phyloP scores from a whole-genome alignment of 2,888 invertebrate species.

The Neoitamus cyanurus region DNA sequence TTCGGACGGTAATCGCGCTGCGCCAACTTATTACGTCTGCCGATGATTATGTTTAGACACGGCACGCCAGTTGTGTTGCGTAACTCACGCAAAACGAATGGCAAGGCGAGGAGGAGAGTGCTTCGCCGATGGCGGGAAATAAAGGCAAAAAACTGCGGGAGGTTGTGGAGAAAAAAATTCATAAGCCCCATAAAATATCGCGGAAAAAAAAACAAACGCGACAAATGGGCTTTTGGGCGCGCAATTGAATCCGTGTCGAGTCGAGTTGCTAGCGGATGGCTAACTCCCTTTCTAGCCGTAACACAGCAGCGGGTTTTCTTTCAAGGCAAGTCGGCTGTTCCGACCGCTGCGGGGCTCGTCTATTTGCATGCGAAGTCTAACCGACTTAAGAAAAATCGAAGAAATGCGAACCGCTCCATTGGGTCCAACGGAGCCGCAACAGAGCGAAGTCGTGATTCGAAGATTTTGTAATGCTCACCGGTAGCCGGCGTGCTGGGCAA shows the following conservation, averaged over 20 bases:
- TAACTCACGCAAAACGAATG: background rate
- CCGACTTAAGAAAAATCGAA: background rate
- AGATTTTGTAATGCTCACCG: background rate
- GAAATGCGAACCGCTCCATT: background rate
- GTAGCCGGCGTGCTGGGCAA: background rate
- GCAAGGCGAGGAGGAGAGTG: background rate
- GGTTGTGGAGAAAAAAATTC: background rate
- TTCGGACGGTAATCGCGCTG: background rate
- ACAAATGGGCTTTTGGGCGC: background rate
- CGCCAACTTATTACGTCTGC: background rate
- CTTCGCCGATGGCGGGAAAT: background rate
- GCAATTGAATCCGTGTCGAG: background rate
- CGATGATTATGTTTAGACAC: background rate
- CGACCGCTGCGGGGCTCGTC: background rate
- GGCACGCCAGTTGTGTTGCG: background rate
- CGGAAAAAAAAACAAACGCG: background rate
- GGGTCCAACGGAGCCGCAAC: background rate
- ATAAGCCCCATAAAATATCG: background rate
- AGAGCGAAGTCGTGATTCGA: background rate
- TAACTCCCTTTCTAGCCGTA: background rate
- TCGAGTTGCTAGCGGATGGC: too few species aligned
- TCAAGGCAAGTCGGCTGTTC: background rate
- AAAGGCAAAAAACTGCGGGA: background rate
- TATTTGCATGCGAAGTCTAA: background rate
- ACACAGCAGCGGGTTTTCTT: background rate